Base-by-base conservation (phyloP, 1,140 invertebrate species). In the Danaus plexippus region DNA sequence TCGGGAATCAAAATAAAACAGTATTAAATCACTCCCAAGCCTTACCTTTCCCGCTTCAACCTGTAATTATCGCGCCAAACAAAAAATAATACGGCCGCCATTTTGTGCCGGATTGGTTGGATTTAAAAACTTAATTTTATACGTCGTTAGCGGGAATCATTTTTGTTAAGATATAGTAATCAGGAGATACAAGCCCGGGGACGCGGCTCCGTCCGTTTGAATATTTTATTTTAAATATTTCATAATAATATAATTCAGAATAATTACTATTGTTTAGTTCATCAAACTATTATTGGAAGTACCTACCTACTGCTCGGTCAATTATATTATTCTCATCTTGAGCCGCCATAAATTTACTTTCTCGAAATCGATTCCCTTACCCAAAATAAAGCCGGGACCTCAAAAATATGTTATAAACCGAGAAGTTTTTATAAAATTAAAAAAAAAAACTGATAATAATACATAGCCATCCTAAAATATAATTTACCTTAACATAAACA, bases 51-150 rank as follows among this genome's bases (percentile, higher is more conserved):
- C 59, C 59, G 59, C 53, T 59, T 56, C 52, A 51, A 61, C 61
- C 60, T 67, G 57, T 73, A 72, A 73, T 73, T 69, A 73, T 64
- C 48, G 61, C 54, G 57, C 51, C 40, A 59, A 71, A 56, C 63
- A 71, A 69, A 67, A 66, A 66, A 63, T 67, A 62, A 58, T 59
- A 58, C 57, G 52, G 47, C 47, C 52, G 72, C 73, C 73, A 75
- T 75, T 49, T 75, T 75, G 69, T 61, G 60, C 52, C 54, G 59
- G 48, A 56, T 56, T 44, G 50, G 54, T 46, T 47, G 44, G 40
- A 47, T 64, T 73, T 76, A 76, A 76, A 76, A 76, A 76, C 73
- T 76, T 76, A 76, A 76, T 76, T 76, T 66, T 54, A 61, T 66
- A 53, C 63, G 61, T 73, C 71, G 64, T 75, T 75, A 73, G 69